These are phyloP conservation scores for Potamilus streckersoni DNA, from an alignment of 1,140 invertebrate genomes.

Conservation along the genomic window DNA sequence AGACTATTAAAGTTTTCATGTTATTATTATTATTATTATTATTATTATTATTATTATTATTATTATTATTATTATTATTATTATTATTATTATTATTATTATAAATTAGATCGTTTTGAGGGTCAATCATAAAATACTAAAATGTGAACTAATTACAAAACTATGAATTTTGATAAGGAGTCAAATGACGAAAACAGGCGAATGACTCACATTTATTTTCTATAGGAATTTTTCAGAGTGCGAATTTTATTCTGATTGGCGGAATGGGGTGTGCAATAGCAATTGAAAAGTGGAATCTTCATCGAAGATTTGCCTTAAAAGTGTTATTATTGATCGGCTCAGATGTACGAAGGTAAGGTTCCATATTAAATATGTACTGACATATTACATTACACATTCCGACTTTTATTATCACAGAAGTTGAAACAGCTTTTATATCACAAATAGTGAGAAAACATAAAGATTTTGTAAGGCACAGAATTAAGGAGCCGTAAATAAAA, in stretches of 20 bases:
- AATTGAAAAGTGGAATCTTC: constrained; percentile 85
- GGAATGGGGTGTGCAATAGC: constrained; percentile 83
- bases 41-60: too few relatives aligned
- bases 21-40: too few relatives aligned
- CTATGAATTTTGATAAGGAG: too few relatives aligned
- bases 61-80: too few relatives aligned
- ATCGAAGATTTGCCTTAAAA: constrained; percentile 83
- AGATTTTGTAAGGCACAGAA: not conserved
- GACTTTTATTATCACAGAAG: not conserved
- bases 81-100: too few relatives aligned
- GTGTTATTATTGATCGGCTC: constrained; percentile 81
- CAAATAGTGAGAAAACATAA: not conserved
- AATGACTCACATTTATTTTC: not conserved
- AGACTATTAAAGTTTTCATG: too few relatives aligned
- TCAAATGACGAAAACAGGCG: too few relatives aligned
- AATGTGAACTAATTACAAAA: too few relatives aligned
- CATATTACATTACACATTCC: not conserved
- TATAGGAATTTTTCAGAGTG: constrained; percentile 11
- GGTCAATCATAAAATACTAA: too few relatives aligned
- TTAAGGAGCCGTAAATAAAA: not conserved
- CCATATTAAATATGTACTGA: too few relatives aligned
- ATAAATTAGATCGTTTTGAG: too few relatives aligned
- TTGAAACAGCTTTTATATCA: not conserved
- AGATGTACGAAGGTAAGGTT: constrained; percentile 47
- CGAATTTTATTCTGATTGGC: constrained; percentile 24